phyloP scores from a whole-genome alignment of 2,888 invertebrate species.

The Clostera curtula region DNA sequence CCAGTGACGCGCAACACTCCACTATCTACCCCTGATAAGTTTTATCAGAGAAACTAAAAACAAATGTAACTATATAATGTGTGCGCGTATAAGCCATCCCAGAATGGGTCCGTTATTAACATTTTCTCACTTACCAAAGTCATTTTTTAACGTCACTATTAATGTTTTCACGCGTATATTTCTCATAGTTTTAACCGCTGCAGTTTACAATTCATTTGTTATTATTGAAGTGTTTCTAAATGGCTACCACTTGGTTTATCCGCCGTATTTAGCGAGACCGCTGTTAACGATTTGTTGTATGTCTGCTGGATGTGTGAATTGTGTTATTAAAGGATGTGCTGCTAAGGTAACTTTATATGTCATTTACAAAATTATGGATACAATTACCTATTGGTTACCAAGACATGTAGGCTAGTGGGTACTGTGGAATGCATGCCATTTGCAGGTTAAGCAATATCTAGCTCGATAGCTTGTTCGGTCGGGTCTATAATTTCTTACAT shows the following conservation, averaged over 20 bases:
- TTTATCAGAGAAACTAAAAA: too few relatives aligned
- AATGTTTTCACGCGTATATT: conserved; percentile 44
- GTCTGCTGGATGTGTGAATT: conserved; percentile 17
- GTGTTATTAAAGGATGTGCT: conserved; percentile 28
- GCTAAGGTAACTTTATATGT: conserved; percentile 53
- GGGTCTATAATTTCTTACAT: too few relatives aligned
- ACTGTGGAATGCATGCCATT: too few relatives aligned
- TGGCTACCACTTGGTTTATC: conserved; percentile 50
- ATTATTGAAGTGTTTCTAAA: conserved; percentile 56
- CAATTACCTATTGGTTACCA: too few relatives aligned
- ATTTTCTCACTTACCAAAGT: conserved; percentile 26
- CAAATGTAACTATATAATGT: too few relatives aligned
- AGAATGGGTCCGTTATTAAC: conserved; percentile 39
- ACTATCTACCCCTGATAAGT: too few relatives aligned
- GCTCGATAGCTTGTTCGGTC: too few relatives aligned
- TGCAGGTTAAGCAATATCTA: too few relatives aligned
- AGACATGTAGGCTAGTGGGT: too few relatives aligned
- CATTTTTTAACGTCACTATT: conserved; percentile 40
- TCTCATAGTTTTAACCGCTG: conserved; percentile 48
- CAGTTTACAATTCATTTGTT: conserved; percentile 55
- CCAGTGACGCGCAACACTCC: too few relatives aligned
- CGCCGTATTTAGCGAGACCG: conserved; percentile 43
- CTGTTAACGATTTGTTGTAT: conserved; percentile 22
- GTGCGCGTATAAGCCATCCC: conserved; percentile 9
- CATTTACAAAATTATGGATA: too few relatives aligned